Percentiles rank a stretch among this genome's conserved stretches.
phyloP scores from a whole-genome alignment of 1,140 invertebrate species.

The Cryptotermes secundus region DNA sequence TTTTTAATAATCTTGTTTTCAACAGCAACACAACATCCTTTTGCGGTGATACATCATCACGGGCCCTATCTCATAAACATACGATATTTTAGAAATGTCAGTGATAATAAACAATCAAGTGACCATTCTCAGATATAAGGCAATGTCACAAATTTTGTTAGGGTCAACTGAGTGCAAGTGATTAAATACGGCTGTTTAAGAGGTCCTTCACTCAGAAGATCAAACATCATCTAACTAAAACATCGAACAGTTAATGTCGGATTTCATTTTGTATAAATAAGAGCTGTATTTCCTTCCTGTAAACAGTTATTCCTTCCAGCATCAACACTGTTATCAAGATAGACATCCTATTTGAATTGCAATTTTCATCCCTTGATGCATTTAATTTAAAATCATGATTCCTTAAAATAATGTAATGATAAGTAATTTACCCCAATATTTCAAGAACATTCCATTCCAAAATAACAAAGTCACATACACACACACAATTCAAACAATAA shows the following conservation, averaged over 20 bases:
- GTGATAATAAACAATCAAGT: neutral
- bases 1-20: conserved; percentile 7
- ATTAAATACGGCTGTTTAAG: neutral
- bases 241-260: neutral
- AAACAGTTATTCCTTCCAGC: neutral
- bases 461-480: neutral
- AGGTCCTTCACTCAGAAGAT: neutral
- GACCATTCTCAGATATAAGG: neutral
- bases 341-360: neutral
- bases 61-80: neutral
- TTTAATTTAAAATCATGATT: neutral
- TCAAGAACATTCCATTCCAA: neutral
- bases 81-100: neutral
- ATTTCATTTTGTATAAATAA: conserved; percentile 5
- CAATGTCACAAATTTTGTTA: neutral
- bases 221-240: neutral
- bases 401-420: neutral
- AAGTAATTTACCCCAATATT: neutral
- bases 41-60: neutral
- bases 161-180: too few relatives aligned
- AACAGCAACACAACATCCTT: neutral
- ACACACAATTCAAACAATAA: neutral
- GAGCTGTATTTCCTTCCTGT: neutral
- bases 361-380: neutral
- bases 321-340: neutral